phyloP scores from a whole-genome alignment of 2,888 invertebrate species.

The Standfussiana lucernea region DNA sequence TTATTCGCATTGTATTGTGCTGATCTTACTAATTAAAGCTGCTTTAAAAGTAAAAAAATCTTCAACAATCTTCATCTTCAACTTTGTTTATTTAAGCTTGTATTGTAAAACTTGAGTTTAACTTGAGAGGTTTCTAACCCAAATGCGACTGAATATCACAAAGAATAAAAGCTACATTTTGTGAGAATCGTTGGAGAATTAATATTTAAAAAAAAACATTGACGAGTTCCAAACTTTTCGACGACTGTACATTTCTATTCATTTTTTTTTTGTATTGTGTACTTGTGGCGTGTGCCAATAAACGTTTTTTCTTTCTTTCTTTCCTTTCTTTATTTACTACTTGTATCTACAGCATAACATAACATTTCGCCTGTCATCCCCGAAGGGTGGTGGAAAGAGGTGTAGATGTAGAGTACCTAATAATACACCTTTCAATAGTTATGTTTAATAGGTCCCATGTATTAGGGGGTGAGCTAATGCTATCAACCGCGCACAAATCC shows the following conservation, averaged over 20 bases:
- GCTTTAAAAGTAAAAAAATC: background rate
- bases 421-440: background rate
- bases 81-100: background rate
- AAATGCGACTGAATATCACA: background rate
- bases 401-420: background rate
- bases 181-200: background rate
- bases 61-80: no score
- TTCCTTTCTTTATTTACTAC: no score
- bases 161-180: background rate
- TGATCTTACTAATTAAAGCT: slow-evolving; percentile 21
- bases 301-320: no score
- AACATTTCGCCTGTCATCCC: background rate
- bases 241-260: background rate
- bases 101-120: background rate
- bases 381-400: background rate
- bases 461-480: background rate
- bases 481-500: background rate
- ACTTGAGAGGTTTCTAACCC: background rate
- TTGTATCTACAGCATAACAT: background rate
- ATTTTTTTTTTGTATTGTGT: no score
- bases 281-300: no score
- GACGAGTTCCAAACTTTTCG: background rate
- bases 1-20: background rate
- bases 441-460: background rate
- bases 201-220: background rate